Conservation (phyloP, 2,888 invertebrate genomes). For the Melolontha melolontha region DNA sequence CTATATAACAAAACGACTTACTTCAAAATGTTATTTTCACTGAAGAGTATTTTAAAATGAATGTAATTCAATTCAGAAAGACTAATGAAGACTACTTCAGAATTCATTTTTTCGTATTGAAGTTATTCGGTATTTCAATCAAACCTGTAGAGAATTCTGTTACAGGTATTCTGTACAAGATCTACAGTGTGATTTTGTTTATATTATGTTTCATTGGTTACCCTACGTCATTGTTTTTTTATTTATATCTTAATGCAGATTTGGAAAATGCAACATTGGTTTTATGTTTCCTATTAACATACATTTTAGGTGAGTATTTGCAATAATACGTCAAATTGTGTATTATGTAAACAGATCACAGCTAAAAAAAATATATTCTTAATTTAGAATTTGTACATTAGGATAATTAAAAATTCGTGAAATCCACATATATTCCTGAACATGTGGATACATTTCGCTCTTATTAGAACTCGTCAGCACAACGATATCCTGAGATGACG, state of each 20-base stretch:
- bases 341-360: no score
- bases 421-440: no score
- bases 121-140: neutral
- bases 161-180: neutral
- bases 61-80: no score
- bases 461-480: no score
- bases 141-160: neutral
- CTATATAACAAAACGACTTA: neutral
- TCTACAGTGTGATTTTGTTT: conserved; percentile 3
- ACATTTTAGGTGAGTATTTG: conserved; percentile 14
- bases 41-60: neutral
- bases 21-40: neutral
- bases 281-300: neutral
- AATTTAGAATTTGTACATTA: no score
- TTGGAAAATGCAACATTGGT: conserved; percentile 11
- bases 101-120: conserved; percentile 4
- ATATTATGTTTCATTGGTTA: no score
- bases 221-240: no score
- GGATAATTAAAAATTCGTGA: no score
- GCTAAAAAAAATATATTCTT: no score
- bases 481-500: no score
- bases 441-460: no score
- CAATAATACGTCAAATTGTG: no score
- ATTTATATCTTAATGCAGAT: neutral
- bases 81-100: conserved; percentile 6